These are phyloP conservation scores for Chloroceryle amazona DNA, from an alignment of 2,797 vertebrate species.

Conservation along the genomic window DNA sequence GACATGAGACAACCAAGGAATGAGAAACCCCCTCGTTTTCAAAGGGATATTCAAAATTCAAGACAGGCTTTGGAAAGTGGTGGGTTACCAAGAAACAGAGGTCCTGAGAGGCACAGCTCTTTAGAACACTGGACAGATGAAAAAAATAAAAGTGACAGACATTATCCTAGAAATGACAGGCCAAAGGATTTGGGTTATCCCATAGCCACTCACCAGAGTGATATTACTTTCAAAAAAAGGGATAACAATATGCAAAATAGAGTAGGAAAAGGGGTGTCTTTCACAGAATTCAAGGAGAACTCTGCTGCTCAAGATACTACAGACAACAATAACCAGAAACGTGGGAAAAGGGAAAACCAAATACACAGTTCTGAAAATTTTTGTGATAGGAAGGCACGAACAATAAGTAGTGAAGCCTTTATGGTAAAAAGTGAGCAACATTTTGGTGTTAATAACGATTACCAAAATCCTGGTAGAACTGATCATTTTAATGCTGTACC, in stretches of 20 bases:
- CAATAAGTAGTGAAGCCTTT: slow-evolving; percentile 81
- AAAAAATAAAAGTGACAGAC: slow-evolving; percentile 81
- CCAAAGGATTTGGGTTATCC: slow-evolving; percentile 85
- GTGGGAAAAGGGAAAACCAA: slow-evolving; percentile 87
- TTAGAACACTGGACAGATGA: slow-evolving; percentile 87
- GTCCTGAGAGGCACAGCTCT: slow-evolving; percentile 84
- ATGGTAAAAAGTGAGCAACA: slow-evolving; percentile 83
- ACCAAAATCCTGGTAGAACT: slow-evolving; percentile 76
- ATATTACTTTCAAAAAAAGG: slow-evolving; percentile 81
- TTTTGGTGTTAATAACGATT: slow-evolving; percentile 80
- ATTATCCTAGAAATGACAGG: slow-evolving; percentile 83
- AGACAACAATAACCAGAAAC: slow-evolving; percentile 87
- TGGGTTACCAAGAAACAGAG: slow-evolving; percentile 84
- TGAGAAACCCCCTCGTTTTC: slow-evolving; percentile 94
- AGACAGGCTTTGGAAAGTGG: slow-evolving; percentile 86
- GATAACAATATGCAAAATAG: slow-evolving; percentile 82
- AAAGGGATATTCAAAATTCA: slow-evolving; percentile 89
- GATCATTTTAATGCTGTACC: slow-evolving; percentile 82
- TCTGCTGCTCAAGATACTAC: slow-evolving; percentile 77
- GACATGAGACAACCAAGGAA: slow-evolving; percentile 90
- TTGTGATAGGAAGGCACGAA: slow-evolving; percentile 85
- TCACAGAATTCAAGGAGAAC: slow-evolving; percentile 82
- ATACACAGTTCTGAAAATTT: slow-evolving; percentile 85
- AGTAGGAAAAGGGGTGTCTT: slow-evolving; percentile 73
- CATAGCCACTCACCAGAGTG: slow-evolving; percentile 79